A percentile compares a stretch with the other conserved stretches of the same genome.
phyloP scores from a whole-genome alignment of 2,113 vertebrate species.

The Anarhynchus alexandrinus region DNA sequence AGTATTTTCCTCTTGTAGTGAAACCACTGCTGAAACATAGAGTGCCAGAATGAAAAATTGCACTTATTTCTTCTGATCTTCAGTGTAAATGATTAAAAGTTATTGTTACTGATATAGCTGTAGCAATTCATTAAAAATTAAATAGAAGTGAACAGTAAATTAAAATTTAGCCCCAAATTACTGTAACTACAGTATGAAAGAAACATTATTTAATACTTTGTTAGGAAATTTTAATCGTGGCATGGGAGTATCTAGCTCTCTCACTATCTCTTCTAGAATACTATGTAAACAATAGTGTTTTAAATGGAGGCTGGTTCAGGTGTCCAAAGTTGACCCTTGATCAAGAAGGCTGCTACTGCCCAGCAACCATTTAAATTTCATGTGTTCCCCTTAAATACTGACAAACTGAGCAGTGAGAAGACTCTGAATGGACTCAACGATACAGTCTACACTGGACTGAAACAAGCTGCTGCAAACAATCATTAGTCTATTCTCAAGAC shows the following conservation, averaged over 20 bases:
- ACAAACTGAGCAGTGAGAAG: too few species aligned
- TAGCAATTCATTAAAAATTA: not conserved
- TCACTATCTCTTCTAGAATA: not conserved
- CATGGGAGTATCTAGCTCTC: not conserved
- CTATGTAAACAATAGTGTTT: not conserved
- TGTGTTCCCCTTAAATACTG: too few species aligned
- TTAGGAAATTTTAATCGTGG: not conserved
- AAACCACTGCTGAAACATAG: not conserved
- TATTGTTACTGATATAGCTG: not conserved
- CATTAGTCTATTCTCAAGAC: too few species aligned
- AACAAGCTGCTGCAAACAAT: too few species aligned
- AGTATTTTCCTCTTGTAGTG: not conserved
- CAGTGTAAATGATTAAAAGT: not conserved
- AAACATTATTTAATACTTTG: not conserved
- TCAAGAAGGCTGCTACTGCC: too few species aligned
- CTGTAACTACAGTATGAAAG: not conserved
- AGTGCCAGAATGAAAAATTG: not conserved
- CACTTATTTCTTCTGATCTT: not conserved
- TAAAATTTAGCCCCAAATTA: not conserved
- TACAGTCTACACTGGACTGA: too few species aligned
- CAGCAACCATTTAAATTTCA: too few species aligned
- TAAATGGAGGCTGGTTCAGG: not conserved
- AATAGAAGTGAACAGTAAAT: not conserved
- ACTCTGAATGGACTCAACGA: too few species aligned
- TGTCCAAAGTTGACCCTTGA: not conserved